Base-by-base conservation (phyloP, 2,113 vertebrate genomes). In the Epinephelus lanceolatus region DNA sequence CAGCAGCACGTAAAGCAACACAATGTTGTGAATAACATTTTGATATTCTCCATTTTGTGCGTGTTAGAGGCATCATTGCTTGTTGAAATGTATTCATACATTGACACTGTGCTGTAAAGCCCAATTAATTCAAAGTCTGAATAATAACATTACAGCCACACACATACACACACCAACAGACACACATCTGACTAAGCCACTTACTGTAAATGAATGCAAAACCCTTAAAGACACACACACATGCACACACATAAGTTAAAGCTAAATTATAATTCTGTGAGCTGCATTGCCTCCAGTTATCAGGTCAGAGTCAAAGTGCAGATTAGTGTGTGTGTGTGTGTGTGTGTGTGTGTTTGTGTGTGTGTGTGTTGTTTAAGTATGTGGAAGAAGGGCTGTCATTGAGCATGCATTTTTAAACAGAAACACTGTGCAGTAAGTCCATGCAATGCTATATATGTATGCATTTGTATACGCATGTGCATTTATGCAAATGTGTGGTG, bases 331-430 rank as follows among this genome's bases (percentile, higher is more conserved):
- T 63, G 21, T 80, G 71, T 30, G 45, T n/a, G 69, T 30, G 30
- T 30, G 30, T 30, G 33, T 55, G 75, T 70, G 55, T 68, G 53
- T 66, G 73, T 70, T n/a, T n/a, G 53, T 27, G 33, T 55, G 75
- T 70, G 55, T 68, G 53, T 66, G 73, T 70, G 53, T 37, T 21
- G 4, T 49, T 19, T 33, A 21, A 45, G 30, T 72, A 30, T 59
- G 4, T 62, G 74, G 19, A 52, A 27, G 19, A 2, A 21, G 7
- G 70, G 11, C 14, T 42, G 63, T 60, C 60, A 30, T 62, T 75
- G 68, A 0, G 51, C 53, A 76, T 90, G 77, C 51, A 88, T 90
- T 80, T 89, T 89, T 87, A 86, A 88, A 68, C 23, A 90, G 75
- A 30, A 13, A 53, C 56, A 74, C 45, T 62, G 57, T 77, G 19